Evolutionary conservation across 2,113 vertebrate species (phyloP).

Genomic region (Camelus dromedarius): DNA sequence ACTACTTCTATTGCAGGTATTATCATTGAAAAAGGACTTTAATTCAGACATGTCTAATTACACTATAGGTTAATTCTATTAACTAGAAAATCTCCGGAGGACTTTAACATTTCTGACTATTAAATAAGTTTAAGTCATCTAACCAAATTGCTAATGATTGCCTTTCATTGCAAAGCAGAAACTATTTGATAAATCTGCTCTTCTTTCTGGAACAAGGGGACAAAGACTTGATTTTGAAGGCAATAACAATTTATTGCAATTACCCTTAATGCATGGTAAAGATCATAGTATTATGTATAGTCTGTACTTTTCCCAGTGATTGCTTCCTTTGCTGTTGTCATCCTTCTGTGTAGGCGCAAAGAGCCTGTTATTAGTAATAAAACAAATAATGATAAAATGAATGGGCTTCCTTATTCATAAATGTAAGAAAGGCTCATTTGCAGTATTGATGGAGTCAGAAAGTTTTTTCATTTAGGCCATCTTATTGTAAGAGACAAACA

Average conservation of each 20-base stretch:
- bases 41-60: constrained; percentile 77
- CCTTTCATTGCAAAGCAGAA: constrained; percentile 59
- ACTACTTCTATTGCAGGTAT: constrained; percentile 50
- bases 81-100: constrained; percentile 70
- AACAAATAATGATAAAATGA: constrained; percentile 62
- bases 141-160: constrained; percentile 70
- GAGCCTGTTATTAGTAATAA: constrained; percentile 34
- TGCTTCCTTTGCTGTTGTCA: not conserved
- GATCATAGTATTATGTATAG: not conserved
- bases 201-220: constrained; percentile 58
- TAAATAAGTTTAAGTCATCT: constrained; percentile 73
- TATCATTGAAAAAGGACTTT: constrained; percentile 52
- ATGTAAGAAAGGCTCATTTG: not conserved
- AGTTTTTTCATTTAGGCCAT: not conserved
- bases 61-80: constrained; percentile 72
- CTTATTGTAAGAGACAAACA: constrained; percentile 31
- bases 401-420: not conserved
- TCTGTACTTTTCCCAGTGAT: constrained; percentile 11
- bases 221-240: constrained; percentile 47
- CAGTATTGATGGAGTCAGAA: not conserved
- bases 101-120: constrained; percentile 72
- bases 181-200: constrained; percentile 57
- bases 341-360: not conserved
- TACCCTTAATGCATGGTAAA: constrained; percentile 41
- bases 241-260: constrained; percentile 60